A percentile compares a stretch with the other conserved stretches of the same genome.
Evolutionary conservation across 2,888 invertebrate species (phyloP).

Genomic region (Tinea trinotella): DNA sequence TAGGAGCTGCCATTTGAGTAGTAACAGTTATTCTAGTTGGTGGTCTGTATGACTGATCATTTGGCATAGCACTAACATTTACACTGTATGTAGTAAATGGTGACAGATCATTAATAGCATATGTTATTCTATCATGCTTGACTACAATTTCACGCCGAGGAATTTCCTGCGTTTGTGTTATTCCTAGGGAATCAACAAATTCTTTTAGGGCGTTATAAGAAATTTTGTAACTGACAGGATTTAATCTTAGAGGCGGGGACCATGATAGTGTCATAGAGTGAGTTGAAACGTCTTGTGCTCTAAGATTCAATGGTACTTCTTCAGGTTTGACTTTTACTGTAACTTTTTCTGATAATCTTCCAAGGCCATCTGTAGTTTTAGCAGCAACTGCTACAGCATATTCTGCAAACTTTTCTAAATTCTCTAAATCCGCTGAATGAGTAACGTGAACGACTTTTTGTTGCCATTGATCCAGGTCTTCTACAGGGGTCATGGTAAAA

Average conservation of each 20-base stretch:
- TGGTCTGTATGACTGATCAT: conserved; percentile 86
- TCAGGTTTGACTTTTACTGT: conserved; percentile 93
- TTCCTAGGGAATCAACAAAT: conserved; percentile 94
- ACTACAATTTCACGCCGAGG: conserved; percentile 80
- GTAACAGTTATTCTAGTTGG: conserved; percentile 95
- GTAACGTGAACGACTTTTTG: conserved; percentile 88
- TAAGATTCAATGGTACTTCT: conserved; percentile 90
- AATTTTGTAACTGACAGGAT: conserved; percentile 90
- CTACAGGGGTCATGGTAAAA: conserved; percentile 93
- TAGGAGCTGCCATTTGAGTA: conserved; percentile 96
- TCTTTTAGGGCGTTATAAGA: conserved; percentile 94
- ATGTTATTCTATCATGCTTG: conserved; percentile 78
- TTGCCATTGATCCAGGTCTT: conserved; percentile 93
- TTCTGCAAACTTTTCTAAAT: conserved; percentile 90
- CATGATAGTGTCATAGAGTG: conserved; percentile 94
- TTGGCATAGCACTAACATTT: conserved; percentile 91
- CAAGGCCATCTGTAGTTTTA: conserved; percentile 83
- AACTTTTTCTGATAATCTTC: conserved; percentile 89
- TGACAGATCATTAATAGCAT: conserved; percentile 89
- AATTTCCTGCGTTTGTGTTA: conserved; percentile 89
- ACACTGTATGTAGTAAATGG: conserved; percentile 96
- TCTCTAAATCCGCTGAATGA: conserved; percentile 90
- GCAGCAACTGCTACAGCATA: conserved; percentile 94
- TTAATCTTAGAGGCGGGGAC: conserved; percentile 90
- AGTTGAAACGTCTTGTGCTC: conserved; percentile 92